Base-by-base conservation (phyloP, 2,797 vertebrate species). In the Pangasius macronema region DNA sequence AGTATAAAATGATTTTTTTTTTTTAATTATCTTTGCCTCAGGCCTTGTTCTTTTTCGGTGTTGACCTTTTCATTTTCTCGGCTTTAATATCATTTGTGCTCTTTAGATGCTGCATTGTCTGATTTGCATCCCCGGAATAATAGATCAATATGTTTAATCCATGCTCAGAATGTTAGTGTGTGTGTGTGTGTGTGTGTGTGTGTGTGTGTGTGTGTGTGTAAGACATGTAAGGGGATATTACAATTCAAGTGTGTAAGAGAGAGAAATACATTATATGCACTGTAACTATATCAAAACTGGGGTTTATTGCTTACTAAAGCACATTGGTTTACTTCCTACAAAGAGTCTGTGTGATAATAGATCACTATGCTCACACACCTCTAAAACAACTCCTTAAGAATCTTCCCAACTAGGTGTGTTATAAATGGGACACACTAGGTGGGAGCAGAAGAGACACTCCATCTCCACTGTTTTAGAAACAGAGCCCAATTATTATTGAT, bases 401-500 rank as follows among this genome's bases (percentile, higher is more conserved):
- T 39, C 53, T n/a, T 82, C 83, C 83, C 42, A n/a, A 30, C 24
- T 42, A 49, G 82, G n/a, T 39, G 76, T n/a, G 76, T 82, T 79
- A 73, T 80, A 88, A 85, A 88, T 85, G 77, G 76, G 49, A 63
- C 75, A 22, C 49, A 18, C 55, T 5, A 18, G 55, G 67, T 65
- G 83, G 76, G 67, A 76, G 51, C 11, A 22, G 76, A 75, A 75
- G n/a, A 70, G 55, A 63, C 67, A 61, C 87, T 83, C 61, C 24
- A 42, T 83, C 80, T 68, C 63, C 61, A 59, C 72, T 77, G 59
- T 83, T 88, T 88, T 86, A 59, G 53, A 83, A 83, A 82, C 68
- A 65, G 22, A 33, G 75, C 51, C 72, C 51, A 82, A 88, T 86
- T 83, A 70, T 88, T 88, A 88, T 88, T 79, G 87, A 88, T 88